Evolutionary conservation across 2,888 invertebrate genomes (phyloP).

Genomic region (Bruchidius siliquastri): DNA sequence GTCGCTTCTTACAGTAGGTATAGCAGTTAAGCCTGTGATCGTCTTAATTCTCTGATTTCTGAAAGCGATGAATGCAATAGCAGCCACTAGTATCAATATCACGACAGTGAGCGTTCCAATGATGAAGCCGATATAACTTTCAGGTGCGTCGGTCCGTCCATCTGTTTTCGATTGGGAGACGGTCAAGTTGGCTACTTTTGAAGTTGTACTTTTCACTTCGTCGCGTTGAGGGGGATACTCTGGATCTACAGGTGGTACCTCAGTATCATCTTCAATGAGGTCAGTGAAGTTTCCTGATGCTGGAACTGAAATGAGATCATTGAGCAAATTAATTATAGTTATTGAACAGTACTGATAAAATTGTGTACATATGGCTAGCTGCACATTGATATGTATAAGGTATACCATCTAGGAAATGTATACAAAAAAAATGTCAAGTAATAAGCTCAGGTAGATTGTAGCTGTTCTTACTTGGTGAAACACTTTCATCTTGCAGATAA

Average conservation of each 20-base stretch:
- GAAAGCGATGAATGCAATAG: constrained; percentile 66
- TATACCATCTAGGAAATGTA: too few relatives aligned
- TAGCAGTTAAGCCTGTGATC: constrained; percentile 29
- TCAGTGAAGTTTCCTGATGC: constrained; percentile 60
- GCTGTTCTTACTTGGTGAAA: too few relatives aligned
- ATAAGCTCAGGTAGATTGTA: too few relatives aligned
- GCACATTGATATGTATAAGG: too few relatives aligned
- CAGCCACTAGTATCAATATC: constrained; percentile 64
- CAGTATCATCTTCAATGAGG: constrained; percentile 49
- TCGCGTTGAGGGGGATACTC: constrained; percentile 66
- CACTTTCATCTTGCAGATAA: too few relatives aligned
- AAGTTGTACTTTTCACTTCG: constrained; percentile 59
- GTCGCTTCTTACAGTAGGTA: constrained; percentile 15
- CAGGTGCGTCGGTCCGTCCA: constrained; percentile 49
- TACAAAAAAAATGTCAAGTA: too few relatives aligned
- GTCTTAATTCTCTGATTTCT: constrained; percentile 56
- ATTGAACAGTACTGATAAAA: too few relatives aligned
- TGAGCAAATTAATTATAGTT: too few relatives aligned
- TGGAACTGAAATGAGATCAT: constrained; percentile 48
- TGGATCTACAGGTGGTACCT: constrained; percentile 61
- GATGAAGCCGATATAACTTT: constrained; percentile 60
- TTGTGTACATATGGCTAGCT: too few relatives aligned
- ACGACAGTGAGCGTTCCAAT: constrained; percentile 69
- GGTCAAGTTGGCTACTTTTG: constrained; percentile 32
- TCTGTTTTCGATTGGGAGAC: constrained; percentile 12